Conservation (phyloP, 2,113 vertebrate species). For the Tetrao urogallus region DNA sequence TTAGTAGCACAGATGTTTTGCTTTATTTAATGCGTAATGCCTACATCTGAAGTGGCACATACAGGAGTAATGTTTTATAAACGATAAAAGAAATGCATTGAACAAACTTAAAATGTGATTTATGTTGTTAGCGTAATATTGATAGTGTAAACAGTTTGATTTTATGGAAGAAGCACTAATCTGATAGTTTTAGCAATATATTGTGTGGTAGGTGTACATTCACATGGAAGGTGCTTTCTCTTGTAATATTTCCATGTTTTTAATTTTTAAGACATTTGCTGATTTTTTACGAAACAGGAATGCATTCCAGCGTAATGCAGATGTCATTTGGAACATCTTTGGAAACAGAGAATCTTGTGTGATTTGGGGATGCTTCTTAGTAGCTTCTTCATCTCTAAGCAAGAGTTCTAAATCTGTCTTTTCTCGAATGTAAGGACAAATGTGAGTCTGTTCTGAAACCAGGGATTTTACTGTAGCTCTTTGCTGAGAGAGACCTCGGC, state of each 20-base stretch:
- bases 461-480: neutral
- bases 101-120: neutral
- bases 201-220: neutral
- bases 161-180: neutral
- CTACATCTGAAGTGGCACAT: neutral
- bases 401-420: neutral
- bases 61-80: neutral
- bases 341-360: neutral
- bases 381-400: neutral
- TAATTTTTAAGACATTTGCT: neutral
- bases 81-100: neutral
- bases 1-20: neutral
- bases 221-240: neutral
- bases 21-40: neutral
- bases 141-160: neutral
- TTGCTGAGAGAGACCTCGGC: neutral
- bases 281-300: neutral
- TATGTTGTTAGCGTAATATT: neutral
- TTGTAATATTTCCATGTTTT: neutral
- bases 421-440: neutral
- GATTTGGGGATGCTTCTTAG: neutral
- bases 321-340: neutral
- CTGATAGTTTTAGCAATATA: neutral
- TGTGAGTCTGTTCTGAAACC: neutral
- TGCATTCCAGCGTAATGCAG: neutral